Evolutionary conservation across 30 jellyfish, hydroid and myxozoan species (phyloP).

Genomic region (Pseudorhiza aurosa): DNA sequence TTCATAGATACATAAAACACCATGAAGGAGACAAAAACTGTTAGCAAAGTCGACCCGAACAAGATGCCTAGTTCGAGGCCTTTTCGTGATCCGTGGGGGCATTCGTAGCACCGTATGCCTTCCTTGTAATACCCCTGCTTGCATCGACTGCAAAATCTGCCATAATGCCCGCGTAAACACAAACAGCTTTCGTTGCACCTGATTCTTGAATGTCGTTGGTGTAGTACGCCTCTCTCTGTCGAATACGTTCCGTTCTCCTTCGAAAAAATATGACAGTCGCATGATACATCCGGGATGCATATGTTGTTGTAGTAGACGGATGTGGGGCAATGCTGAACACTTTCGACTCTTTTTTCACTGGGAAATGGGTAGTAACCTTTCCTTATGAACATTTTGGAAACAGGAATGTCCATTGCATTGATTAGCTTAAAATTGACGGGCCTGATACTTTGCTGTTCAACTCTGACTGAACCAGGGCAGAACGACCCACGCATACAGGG

Average conservation of each 20-base stretch:
- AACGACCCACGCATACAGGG: constrained; percentile 26
- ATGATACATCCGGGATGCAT: constrained; percentile 31
- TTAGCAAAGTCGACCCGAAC: constrained; percentile 2
- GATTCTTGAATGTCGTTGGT: neutral
- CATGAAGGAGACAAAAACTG: neutral
- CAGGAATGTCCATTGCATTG: neutral
- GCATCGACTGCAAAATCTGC: constrained; percentile 70
- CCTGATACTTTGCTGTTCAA: neutral
- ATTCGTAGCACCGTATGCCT: constrained; percentile 44
- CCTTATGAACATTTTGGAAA: constrained; percentile 25
- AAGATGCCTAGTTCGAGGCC: neutral
- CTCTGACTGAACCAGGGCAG: constrained; percentile 30
- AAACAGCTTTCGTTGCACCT: constrained; percentile 41
- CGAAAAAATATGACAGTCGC: constrained; percentile 8
- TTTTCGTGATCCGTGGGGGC: constrained; percentile 25
- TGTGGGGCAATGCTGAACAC: constrained; percentile 34
- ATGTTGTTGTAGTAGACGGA: constrained; percentile 6
- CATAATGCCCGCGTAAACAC: constrained; percentile 48
- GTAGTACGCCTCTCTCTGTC: neutral
- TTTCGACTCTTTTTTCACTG: neutral
- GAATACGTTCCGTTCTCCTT: neutral
- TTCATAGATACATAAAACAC: neutral
- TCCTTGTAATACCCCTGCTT: constrained; percentile 22
- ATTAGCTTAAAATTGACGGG: neutral
- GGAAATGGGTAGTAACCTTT: constrained; percentile 62